These are phyloP conservation scores for Aromia moschata DNA, from an alignment of 2,888 invertebrate species.

Conservation along the genomic window DNA sequence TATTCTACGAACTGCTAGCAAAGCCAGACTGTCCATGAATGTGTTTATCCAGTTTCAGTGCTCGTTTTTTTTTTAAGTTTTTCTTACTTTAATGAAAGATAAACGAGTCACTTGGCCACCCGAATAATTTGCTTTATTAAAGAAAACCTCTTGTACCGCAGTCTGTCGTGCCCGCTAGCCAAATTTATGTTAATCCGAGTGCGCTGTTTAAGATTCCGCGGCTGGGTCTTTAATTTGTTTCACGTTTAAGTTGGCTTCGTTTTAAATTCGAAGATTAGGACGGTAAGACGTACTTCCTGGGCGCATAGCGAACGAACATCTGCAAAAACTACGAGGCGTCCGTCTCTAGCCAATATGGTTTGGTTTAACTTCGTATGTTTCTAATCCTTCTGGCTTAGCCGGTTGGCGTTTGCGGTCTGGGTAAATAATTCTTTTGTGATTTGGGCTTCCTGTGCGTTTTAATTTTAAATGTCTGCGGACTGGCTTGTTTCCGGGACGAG, in stretches of 20 bases:
- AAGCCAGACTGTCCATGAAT: too few species aligned
- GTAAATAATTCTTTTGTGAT: constrained; percentile 28
- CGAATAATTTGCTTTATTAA: too few species aligned
- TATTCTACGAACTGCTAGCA: too few species aligned
- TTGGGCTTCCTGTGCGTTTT: constrained; percentile 29
- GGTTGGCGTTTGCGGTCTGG: constrained; percentile 22
- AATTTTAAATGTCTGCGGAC: constrained; percentile 22
- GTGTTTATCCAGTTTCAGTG: too few species aligned
- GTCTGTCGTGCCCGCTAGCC: background rate
- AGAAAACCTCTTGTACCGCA: too few species aligned
- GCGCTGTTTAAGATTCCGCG: constrained; percentile 22
- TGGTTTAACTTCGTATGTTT: constrained; percentile 27
- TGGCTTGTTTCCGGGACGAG: constrained; percentile 5
- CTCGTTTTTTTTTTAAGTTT: too few species aligned
- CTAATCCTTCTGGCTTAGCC: constrained; percentile 30
- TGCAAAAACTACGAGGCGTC: constrained; percentile 35
- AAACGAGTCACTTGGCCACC: too few species aligned
- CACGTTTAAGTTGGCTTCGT: constrained; percentile 29
- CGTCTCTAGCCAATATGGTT: constrained; percentile 30
- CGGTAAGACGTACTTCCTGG: constrained; percentile 33
- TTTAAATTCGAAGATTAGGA: constrained; percentile 32
- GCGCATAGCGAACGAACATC: constrained; percentile 35
- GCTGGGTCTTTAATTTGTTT: constrained; percentile 22
- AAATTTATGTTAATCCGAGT: constrained; percentile 24
- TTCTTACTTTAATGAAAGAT: too few species aligned